Evolutionary conservation across 2,113 vertebrate genomes (phyloP).

Genomic region (Bos taurus): ARS-UCD2.0 NC_037339.1:10821001-10821500

Average conservation of each 20-base stretch:
- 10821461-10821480: neutral
- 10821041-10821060: neutral
- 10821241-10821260: neutral
- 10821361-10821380: neutral
- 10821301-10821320: neutral
- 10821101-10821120: neutral
- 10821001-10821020: neutral
- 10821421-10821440: neutral
- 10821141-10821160: neutral
- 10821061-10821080: neutral
- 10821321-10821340: neutral
- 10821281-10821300: neutral
- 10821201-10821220: neutral
- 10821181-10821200: neutral
- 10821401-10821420: neutral
- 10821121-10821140: neutral
- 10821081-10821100: neutral
- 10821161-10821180: neutral
- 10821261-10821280: neutral
- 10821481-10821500: neutral
- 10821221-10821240: neutral
- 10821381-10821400: neutral
- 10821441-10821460: neutral
- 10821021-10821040: rapidly evolving
- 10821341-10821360: neutral